Conservation (phyloP, 1,140 invertebrate genomes). For the Rhynchophorus ferrugineus region DNA sequence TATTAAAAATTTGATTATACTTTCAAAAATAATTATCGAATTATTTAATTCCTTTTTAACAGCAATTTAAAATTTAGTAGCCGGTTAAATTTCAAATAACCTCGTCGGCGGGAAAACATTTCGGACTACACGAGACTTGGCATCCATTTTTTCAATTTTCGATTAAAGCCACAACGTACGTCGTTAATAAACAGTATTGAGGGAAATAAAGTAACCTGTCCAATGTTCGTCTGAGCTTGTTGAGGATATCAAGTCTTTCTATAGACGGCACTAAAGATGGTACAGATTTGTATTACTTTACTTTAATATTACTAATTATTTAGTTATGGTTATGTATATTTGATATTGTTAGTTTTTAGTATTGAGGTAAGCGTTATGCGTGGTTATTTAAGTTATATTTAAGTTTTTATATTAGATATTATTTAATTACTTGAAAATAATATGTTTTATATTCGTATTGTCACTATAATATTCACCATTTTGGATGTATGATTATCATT, state of each 20-base stretch:
- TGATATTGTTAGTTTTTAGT: neutral
- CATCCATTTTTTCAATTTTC: conserved; percentile 11
- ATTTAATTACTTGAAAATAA: neutral
- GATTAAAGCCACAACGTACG: neutral
- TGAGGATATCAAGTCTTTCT: neutral
- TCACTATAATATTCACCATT: conserved; percentile 2
- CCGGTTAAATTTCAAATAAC: neutral
- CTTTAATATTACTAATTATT: neutral
- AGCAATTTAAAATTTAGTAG: no score
- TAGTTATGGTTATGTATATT: neutral
- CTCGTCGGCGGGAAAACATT: conserved; percentile 5
- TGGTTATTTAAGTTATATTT: neutral
- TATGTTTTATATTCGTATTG: neutral
- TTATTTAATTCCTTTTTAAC: no score
- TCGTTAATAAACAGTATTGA: neutral
- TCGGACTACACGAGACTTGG: neutral
- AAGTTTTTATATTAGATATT: neutral
- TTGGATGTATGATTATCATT: conserved; percentile 2
- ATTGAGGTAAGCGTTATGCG: neutral
- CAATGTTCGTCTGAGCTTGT: neutral
- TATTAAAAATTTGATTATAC: no score
- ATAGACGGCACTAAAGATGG: conserved; percentile 4
- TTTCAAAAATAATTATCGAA: no score
- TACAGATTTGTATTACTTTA: conserved; percentile 10
- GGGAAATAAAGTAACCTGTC: neutral